Conservation (phyloP, 1,140 invertebrate species). For the Apocrypta bakeri region DNA sequence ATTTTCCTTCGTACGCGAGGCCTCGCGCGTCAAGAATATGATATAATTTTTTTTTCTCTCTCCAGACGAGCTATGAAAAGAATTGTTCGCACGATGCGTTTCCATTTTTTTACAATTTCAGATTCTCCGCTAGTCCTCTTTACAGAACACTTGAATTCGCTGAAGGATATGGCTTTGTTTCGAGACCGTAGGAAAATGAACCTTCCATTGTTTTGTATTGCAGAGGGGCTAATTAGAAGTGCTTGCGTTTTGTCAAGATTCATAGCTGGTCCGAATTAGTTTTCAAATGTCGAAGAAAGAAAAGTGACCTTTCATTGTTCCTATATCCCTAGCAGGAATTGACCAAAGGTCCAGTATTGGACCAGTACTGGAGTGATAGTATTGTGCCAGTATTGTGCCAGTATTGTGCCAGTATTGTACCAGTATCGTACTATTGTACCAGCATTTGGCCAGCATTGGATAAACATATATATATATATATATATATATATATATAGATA, state of each 20-base stretch:
- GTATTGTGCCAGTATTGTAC: too few relatives aligned
- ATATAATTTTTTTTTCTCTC: background rate
- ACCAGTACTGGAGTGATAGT: too few relatives aligned
- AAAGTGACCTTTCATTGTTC: background rate
- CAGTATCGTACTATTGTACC: too few relatives aligned
- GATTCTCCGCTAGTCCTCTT: background rate
- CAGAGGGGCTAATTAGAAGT: slow-evolving; percentile 3
- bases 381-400: too few relatives aligned
- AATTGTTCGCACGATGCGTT: background rate
- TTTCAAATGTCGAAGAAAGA: background rate
- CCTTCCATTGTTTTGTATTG: background rate
- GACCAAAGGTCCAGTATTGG: too few relatives aligned
- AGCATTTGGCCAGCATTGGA: too few relatives aligned
- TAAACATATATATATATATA: too few relatives aligned
- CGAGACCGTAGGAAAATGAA: background rate
- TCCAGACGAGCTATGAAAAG: background rate
- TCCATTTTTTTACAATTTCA: background rate
- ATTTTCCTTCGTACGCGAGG: background rate
- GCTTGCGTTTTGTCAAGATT: background rate
- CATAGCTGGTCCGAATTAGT: slow-evolving; percentile 11
- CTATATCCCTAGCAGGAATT: too few relatives aligned
- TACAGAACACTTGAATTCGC: background rate
- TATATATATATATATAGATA: too few relatives aligned
- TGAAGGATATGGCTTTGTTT: slow-evolving; percentile 14
- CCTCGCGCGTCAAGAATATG: background rate